phyloP scores from a whole-genome alignment of 2,888 invertebrate genomes.

The Hartigia nigra region DNA sequence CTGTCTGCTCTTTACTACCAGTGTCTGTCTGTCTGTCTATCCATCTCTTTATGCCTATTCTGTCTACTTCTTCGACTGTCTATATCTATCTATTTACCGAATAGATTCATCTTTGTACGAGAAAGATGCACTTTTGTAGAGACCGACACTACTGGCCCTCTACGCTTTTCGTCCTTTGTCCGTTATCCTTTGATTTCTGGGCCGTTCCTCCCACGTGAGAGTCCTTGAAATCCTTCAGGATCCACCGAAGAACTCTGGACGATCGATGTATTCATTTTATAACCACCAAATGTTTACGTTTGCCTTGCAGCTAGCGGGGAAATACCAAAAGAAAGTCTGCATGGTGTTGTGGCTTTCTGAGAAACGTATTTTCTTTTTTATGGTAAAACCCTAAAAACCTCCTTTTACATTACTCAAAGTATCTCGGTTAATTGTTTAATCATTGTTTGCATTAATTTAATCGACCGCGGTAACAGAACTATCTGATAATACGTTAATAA shows the following conservation, averaged over 20 bases:
- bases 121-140: constrained; percentile 58
- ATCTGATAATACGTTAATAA: too few species aligned
- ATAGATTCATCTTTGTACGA: constrained; percentile 48
- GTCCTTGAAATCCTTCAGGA: neutral
- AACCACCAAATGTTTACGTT: neutral
- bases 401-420: neutral
- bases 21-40: constrained; percentile 27
- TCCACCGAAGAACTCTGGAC: neutral
- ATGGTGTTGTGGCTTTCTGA: neutral
- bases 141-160: constrained; percentile 8
- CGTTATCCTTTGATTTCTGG: neutral
- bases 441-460: too few species aligned
- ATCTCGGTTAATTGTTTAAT: too few species aligned
- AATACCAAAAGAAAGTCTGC: neutral
- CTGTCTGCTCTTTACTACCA: constrained; percentile 45
- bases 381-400: neutral
- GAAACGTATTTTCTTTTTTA: neutral
- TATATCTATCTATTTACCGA: constrained; percentile 52
- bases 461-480: neutral
- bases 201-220: neutral
- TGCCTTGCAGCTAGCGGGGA: neutral
- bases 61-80: constrained; percentile 27
- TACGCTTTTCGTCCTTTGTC: constrained; percentile 14
- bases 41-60: constrained; percentile 46
- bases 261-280: neutral